Percentiles rank a stretch among this genome's conserved stretches.
phyloP scores from a whole-genome alignment of 30 jellyfish, hydroid and myxozoan genomes.

The Chironex yamaguchii region DNA sequence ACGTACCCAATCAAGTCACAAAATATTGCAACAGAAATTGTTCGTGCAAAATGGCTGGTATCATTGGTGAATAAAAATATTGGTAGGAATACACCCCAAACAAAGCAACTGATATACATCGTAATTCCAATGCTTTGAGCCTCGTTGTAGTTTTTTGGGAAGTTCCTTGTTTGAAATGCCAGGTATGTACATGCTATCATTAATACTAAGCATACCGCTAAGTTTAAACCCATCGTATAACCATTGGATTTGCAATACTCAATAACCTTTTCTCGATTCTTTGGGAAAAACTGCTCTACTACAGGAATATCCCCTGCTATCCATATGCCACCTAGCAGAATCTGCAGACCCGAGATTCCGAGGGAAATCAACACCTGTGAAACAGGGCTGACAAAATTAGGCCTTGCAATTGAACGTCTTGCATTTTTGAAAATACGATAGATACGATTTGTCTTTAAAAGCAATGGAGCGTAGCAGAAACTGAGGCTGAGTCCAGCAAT shows the following conservation, averaged over 20 bases:
- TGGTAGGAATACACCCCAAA: conserved; percentile 95
- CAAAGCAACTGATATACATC: conserved; percentile 91
- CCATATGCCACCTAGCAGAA: conserved; percentile 89
- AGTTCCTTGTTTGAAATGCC: conserved; percentile 95
- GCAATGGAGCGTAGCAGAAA: conserved; percentile 88
- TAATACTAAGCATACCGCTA: conserved; percentile 86
- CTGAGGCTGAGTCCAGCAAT: conserved; percentile 90
- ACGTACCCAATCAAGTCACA: conserved; percentile 84
- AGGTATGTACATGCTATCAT: conserved; percentile 92
- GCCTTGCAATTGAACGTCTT: conserved; percentile 74
- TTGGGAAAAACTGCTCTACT: conserved; percentile 67
- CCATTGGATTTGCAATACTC: conserved; percentile 77
- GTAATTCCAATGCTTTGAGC: conserved; percentile 93
- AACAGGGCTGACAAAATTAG: conserved; percentile 82
- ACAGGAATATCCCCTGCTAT: conserved; percentile 77
- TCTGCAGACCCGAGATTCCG: conserved; percentile 79
- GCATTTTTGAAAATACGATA: conserved; percentile 88
- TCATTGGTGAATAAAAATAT: conserved; percentile 66
- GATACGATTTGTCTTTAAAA: conserved; percentile 85
- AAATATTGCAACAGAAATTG: conserved; percentile 62
- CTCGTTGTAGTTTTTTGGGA: conserved; percentile 97
- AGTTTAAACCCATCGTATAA: conserved; percentile 65
- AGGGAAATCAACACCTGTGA: conserved; percentile 71
- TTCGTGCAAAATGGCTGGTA: conserved; percentile 56
- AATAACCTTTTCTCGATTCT: conserved; percentile 46